Evolutionary conservation across 2,113 vertebrate species (phyloP).

Genomic region (Penelope pileata): DNA sequence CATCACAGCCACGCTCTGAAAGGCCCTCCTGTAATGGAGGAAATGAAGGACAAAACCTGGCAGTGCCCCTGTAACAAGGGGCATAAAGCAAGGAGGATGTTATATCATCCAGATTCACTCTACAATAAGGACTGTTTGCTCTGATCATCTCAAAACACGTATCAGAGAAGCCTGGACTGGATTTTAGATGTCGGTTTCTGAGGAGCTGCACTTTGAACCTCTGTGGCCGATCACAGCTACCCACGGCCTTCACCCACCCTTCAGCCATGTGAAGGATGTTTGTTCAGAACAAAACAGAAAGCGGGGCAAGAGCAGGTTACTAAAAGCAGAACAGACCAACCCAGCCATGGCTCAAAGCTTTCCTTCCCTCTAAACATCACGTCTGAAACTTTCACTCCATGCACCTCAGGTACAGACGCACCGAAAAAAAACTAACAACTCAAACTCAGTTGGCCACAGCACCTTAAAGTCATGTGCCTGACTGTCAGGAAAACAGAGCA

Average conservation of each 20-base stretch:
- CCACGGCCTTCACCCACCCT: neutral
- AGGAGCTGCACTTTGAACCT: neutral
- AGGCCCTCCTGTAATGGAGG: neutral
- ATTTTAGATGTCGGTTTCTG: neutral
- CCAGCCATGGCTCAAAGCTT: neutral
- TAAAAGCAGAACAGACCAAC: neutral
- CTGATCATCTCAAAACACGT: neutral
- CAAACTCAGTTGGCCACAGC: neutral
- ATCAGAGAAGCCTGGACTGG: neutral
- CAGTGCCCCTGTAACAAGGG: neutral
- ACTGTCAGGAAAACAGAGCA: accelerated
- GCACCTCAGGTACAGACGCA: neutral
- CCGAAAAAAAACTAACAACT: neutral
- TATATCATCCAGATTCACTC: neutral
- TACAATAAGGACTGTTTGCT: slow-evolving; percentile 10
- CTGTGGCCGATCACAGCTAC: neutral
- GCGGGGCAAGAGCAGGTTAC: neutral
- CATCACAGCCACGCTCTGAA: neutral
- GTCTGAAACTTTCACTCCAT: neutral
- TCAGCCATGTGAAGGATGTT: neutral
- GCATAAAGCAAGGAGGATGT: neutral
- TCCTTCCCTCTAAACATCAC: neutral
- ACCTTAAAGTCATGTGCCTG: neutral
- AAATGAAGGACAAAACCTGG: neutral
- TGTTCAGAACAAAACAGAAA: neutral